Evolutionary conservation across 2,888 invertebrate genomes (phyloP).

Genomic region (Trissoscelio sp.): DNA sequence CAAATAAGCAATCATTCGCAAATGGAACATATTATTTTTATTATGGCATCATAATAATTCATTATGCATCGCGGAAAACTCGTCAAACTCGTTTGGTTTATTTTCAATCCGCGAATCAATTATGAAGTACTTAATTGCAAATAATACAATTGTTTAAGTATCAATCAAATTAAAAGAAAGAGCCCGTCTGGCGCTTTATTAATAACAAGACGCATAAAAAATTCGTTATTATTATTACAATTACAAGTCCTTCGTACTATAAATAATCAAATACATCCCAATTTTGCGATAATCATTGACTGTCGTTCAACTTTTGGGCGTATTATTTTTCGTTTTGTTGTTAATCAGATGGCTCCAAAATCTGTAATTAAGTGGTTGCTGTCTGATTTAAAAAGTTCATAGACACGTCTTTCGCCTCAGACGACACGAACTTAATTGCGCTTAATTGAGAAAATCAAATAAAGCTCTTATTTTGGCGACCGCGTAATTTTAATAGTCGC

Average conservation of each 20-base stretch:
- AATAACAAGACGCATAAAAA: slow-evolving; percentile 27
- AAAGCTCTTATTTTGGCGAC: slow-evolving; percentile 39
- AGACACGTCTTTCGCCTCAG: slow-evolving; percentile 54
- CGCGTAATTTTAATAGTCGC: slow-evolving; percentile 46
- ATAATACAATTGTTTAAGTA: background rate
- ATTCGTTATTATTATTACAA: background rate
- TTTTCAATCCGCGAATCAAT: slow-evolving; percentile 11
- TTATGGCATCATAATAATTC: slow-evolving; percentile 10
- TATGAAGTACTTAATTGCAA: slow-evolving; percentile 10
- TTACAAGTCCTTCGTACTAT: no score
- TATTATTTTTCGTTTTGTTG: slow-evolving; percentile 36
- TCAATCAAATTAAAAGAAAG: background rate
- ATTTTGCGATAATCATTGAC: slow-evolving; percentile 23
- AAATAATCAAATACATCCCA: background rate
- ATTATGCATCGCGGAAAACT: slow-evolving; percentile 30
- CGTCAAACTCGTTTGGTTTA: background rate
- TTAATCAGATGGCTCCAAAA: slow-evolving; percentile 36
- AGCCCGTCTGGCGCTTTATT: background rate
- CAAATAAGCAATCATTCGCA: background rate
- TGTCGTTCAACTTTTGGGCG: slow-evolving; percentile 22
- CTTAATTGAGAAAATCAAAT: slow-evolving; percentile 43
- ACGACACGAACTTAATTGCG: slow-evolving; percentile 48
- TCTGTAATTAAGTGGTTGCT: slow-evolving; percentile 41
- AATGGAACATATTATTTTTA: slow-evolving; percentile 33
- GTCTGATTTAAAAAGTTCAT: slow-evolving; percentile 48